Evolutionary conservation across 2,888 invertebrate species (phyloP), one percentile per base, ranked within the genome.

Genomic region (Neoaliturus tenellus): DNA sequence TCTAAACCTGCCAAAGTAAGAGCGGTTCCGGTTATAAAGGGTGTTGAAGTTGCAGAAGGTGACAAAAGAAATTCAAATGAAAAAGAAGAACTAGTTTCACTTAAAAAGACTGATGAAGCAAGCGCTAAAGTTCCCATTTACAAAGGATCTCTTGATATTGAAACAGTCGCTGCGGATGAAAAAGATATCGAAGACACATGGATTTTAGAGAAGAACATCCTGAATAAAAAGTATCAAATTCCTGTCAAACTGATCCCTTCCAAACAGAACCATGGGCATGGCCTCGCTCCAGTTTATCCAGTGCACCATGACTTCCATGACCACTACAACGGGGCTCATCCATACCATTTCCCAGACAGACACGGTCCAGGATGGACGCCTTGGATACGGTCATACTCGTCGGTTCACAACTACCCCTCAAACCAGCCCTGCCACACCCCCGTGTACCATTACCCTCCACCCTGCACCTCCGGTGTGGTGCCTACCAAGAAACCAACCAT

Each of bases 231-330:
- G 31, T 48, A 51, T 31, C 20, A 78, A 55, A 73, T 55, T 3
- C 82, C 82, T 20, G 82, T 82, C 2, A 71, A 73, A 33, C 17
- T 82, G 35, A n/a, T 73, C 14, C 71, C 73, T 35, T 69, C 73
- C 1, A 82, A 58, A n/a, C 51, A 69, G 5, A 48, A 48, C 17
- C 81, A 62, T 2, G 35, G 41, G 23, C 31, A 35, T 20, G 33
- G 39, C 4, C 2, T 55, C 17, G 73, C 82, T 35, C 73, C 82
- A 1, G 73, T 82, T 28, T 82, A 55, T 55, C 73, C 58, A 4
- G 25, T 55, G 51, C 73, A 82, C 51, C 82, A 82, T 55, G 82
- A 82, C n/a, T 55, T 73, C 39, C 73, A 82, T 39, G 82, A 82
- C 25, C 82, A 82, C 39, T 78, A 17, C 35, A 58, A 55, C 14